A percentile compares a stretch with the other conserved stretches of the same genome.
Evolutionary conservation across 92 coral and sea anemone species (phyloP).

Genomic region (Actinernus sp.): DNA sequence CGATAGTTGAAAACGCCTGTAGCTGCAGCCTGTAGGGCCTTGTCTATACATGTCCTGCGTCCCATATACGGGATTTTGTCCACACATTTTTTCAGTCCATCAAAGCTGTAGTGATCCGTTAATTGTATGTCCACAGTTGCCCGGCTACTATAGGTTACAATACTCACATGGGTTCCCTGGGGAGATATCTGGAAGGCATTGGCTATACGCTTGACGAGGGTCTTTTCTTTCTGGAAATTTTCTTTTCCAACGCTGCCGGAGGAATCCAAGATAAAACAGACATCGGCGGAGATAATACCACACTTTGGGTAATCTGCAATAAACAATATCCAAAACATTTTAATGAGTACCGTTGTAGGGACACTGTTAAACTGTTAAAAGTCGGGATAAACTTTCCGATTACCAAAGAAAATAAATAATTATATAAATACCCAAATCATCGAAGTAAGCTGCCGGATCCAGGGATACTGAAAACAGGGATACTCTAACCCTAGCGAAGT

Average conservation of each 20-base stretch:
- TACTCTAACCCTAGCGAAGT: too few relatives aligned
- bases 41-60: not conserved
- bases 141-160: slow-evolving; percentile 26
- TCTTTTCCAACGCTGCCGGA: slow-evolving; percentile 25
- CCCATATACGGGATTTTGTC: slow-evolving; percentile 9
- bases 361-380: too few relatives aligned
- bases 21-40: not conserved
- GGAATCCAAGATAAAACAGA: slow-evolving; percentile 36
- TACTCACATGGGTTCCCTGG: slow-evolving; percentile 19
- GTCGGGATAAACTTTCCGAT: too few relatives aligned
- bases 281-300: slow-evolving; percentile 6
- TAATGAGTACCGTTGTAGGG: too few relatives aligned
- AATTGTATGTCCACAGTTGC: slow-evolving; percentile 24
- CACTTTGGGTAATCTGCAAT: not conserved
- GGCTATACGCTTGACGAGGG: slow-evolving; percentile 23
- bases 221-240: slow-evolving; percentile 25
- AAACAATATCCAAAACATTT: too few relatives aligned
- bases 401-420: too few relatives aligned
- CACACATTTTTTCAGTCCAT: slow-evolving; percentile 10
- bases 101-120: slow-evolving; percentile 7
- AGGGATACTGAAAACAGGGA: too few relatives aligned
- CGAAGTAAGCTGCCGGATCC: too few relatives aligned
- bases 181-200: slow-evolving; percentile 15
- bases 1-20: not conserved
- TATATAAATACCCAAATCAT: too few relatives aligned